A percentile compares a stretch with the other conserved stretches of the same genome.
These are phyloP conservation scores for Chrysogorgia sp. DNA, from an alignment of 92 coral and sea anemone genomes.

Conservation along the genomic window DNA sequence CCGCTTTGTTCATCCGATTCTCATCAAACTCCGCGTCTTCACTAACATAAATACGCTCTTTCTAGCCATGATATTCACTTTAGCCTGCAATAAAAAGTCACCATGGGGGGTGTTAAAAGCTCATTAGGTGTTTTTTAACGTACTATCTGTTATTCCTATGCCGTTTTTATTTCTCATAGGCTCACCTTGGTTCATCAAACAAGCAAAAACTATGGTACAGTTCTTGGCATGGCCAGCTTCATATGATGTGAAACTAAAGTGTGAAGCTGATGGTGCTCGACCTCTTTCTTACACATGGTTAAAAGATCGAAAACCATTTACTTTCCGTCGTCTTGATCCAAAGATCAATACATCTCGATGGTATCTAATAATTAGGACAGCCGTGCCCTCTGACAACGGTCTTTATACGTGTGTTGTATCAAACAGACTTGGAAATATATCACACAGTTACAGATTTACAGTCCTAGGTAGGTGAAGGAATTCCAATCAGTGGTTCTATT, in stretches of 20 bases:
- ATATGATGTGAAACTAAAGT: constrained; percentile 66
- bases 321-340: constrained; percentile 78
- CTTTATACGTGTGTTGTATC: constrained; percentile 53
- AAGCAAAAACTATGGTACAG: neutral
- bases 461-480: constrained; percentile 52
- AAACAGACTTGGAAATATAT: constrained; percentile 42
- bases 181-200: constrained; percentile 14
- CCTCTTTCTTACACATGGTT: constrained; percentile 84
- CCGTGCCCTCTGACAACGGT: constrained; percentile 57
- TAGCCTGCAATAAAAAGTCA: no score
- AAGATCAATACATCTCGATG: constrained; percentile 36
- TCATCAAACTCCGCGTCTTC: no score
- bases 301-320: constrained; percentile 68
- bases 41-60: no score
- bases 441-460: constrained; percentile 19
- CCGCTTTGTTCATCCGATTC: no score
- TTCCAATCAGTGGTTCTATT: no score
- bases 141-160: no score
- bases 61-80: no score
- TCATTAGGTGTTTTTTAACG: no score
- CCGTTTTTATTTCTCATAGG: neutral
- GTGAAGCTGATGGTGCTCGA: constrained; percentile 77
- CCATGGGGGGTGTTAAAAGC: no score
- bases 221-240: constrained; percentile 97
- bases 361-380: constrained; percentile 25